Conservation (phyloP, 2,797 vertebrate genomes). For the Lophius americanus region DNA sequence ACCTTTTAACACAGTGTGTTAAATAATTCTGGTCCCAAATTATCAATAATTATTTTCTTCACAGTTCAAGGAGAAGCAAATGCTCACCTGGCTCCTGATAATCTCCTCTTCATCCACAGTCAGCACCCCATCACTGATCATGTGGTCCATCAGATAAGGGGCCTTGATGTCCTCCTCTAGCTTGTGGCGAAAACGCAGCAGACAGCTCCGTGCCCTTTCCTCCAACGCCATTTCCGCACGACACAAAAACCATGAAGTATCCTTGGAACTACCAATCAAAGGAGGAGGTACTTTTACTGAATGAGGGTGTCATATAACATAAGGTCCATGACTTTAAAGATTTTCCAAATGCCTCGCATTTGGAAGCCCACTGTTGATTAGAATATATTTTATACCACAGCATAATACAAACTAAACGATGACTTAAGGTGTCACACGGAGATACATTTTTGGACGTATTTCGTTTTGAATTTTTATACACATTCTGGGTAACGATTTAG, state of each 20-base stretch:
- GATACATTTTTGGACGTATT: no score
- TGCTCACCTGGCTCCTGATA: slow-evolving; percentile 85
- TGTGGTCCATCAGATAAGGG: slow-evolving; percentile 91
- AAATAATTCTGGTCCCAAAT: background rate
- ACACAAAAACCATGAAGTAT: slow-evolving; percentile 60
- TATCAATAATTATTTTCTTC: background rate
- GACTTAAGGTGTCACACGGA: no score
- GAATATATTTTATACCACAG: background rate
- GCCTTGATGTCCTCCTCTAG: slow-evolving; percentile 93
- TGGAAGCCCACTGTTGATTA: background rate
- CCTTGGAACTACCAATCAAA: background rate
- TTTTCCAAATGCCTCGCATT: background rate
- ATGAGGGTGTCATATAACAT: no score
- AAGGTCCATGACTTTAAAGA: no score
- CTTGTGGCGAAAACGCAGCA: slow-evolving; percentile 84
- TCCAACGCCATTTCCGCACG: slow-evolving; percentile 84
- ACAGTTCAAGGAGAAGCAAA: background rate
- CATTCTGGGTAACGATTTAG: no score
- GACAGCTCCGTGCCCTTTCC: slow-evolving; percentile 86
- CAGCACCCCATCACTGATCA: slow-evolving; percentile 90
- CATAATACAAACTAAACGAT: no score
- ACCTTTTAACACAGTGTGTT: no score
- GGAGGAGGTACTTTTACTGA: background rate
- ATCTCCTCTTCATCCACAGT: slow-evolving; percentile 87
- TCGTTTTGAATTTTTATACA: no score